Percentiles rank a stretch among this genome's conserved stretches.
phyloP scores from a whole-genome alignment of 2,888 invertebrate genomes.

The Drosophila nigritarsus region DNA sequence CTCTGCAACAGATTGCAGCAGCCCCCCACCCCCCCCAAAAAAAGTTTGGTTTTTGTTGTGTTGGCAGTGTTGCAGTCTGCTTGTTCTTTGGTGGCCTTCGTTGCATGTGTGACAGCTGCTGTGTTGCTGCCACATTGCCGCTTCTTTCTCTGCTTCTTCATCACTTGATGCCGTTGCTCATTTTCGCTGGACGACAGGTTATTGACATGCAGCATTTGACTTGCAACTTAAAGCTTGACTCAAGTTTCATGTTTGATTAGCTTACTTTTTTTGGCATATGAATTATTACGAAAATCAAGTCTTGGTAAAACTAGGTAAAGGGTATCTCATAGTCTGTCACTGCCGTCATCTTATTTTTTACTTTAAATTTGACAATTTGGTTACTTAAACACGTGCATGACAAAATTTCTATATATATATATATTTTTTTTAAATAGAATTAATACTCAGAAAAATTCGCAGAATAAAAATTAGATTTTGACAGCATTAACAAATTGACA shows the following conservation, averaged over 20 bases:
- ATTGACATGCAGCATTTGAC: constrained; percentile 48
- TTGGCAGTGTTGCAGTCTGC: constrained; percentile 13
- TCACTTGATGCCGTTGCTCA: constrained; percentile 31
- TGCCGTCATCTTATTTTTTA: neutral
- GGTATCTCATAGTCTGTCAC: neutral
- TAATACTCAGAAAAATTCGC: neutral
- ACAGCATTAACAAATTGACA: neutral
- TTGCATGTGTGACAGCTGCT: constrained; percentile 61
- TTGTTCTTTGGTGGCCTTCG: constrained; percentile 20
- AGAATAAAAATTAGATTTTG: neutral
- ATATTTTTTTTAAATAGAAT: neutral
- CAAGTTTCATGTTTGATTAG: constrained; percentile 30
- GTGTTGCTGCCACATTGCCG: constrained; percentile 21
- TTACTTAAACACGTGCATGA: neutral
- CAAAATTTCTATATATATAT: neutral
- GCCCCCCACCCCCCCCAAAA: neutral
- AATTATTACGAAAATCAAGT: neutral
- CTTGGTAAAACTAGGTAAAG: neutral
- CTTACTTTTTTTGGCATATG: neutral
- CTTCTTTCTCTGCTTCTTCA: constrained; percentile 6
- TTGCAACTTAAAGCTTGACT: constrained; percentile 16
- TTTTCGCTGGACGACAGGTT: constrained; percentile 38
- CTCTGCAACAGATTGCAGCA: constrained; percentile 71
- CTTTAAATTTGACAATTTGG: neutral
- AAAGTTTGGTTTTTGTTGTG: constrained; percentile 52